These are phyloP conservation scores for Gobiocypris rarus DNA, from an alignment of 2,113 vertebrate species.

Conservation along the genomic window DNA sequence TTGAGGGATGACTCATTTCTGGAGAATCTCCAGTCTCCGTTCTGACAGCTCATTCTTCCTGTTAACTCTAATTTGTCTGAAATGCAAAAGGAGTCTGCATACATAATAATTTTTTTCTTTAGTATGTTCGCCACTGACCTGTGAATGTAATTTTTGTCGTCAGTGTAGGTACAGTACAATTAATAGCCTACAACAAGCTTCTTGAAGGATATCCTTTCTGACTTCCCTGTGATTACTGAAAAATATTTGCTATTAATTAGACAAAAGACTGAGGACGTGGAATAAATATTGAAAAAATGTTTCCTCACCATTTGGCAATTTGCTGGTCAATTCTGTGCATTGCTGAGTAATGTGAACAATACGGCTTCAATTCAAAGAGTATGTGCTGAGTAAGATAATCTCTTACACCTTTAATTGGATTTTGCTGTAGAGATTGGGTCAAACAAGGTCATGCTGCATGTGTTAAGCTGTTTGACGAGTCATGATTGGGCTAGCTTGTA, in stretches of 20 bases:
- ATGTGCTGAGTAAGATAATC: constrained; percentile 22
- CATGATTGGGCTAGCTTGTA: constrained; percentile 6
- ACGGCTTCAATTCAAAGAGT: not conserved
- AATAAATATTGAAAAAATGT: not conserved
- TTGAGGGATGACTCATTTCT: constrained; percentile 58
- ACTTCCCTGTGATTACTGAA: not conserved
- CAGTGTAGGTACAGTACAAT: not conserved
- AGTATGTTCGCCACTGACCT: constrained; percentile 7
- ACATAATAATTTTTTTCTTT: not conserved
- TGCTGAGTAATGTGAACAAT: not conserved
- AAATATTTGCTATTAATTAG: not conserved
- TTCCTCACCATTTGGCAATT: not conserved
- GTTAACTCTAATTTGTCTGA: constrained; percentile 59
- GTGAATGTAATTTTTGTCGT: not conserved
- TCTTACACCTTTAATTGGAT: constrained; percentile 44
- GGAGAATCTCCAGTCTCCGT: constrained; percentile 32
- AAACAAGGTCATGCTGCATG: constrained; percentile 9
- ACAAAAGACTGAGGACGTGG: too few relatives aligned
- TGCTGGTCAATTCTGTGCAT: not conserved
- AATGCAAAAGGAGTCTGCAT: constrained; percentile 51
- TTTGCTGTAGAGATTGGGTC: constrained; percentile 11
- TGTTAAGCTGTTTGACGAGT: constrained; percentile 20
- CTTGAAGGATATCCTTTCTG: not conserved
- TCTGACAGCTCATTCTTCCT: constrained; percentile 57
- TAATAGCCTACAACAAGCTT: not conserved